These are phyloP conservation scores for Pinctada fucata DNA, from an alignment of 2,888 invertebrate species.

Conservation along the genomic window DNA sequence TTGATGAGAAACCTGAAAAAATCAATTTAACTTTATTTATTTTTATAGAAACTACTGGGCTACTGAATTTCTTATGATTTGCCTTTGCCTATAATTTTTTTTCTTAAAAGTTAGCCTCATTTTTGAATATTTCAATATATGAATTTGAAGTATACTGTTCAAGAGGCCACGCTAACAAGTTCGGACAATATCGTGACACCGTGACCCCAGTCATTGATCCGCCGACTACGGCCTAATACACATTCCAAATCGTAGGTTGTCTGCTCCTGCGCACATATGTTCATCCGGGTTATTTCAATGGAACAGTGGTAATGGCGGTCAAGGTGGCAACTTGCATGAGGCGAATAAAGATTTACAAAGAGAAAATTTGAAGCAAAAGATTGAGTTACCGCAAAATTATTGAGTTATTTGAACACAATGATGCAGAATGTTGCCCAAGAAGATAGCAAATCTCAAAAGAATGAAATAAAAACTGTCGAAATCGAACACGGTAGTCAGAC, in stretches of 20 bases:
- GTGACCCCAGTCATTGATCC: background rate
- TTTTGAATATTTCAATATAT: too few relatives aligned
- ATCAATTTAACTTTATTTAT: too few relatives aligned
- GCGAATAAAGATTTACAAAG: constrained; percentile 47
- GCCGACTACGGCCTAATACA: constrained; percentile 5
- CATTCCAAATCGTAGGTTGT: constrained; percentile 44
- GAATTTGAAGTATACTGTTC: too few relatives aligned
- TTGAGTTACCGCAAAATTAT: constrained; percentile 23
- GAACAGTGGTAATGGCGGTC: constrained; percentile 76
- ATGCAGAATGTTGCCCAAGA: constrained; percentile 89
- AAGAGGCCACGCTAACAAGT: too few relatives aligned
- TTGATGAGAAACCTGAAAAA: too few relatives aligned
- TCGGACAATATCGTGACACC: background rate
- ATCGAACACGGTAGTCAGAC: constrained; percentile 68
- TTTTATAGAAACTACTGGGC: too few relatives aligned
- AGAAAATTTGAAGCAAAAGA: constrained; percentile 35
- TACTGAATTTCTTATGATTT: too few relatives aligned
- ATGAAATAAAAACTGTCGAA: constrained; percentile 68
- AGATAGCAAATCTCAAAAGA: constrained; percentile 59
- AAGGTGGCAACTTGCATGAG: constrained; percentile 71
- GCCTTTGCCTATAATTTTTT: too few relatives aligned
- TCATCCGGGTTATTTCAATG: constrained; percentile 71
- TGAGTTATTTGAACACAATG: constrained; percentile 65
- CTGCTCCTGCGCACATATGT: constrained; percentile 65
- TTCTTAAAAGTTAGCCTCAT: too few relatives aligned